A percentile compares a stretch with the other conserved stretches of the same genome.
phyloP scores from a whole-genome alignment of 2,888 invertebrate genomes.

The Calameuta pallipes region DNA sequence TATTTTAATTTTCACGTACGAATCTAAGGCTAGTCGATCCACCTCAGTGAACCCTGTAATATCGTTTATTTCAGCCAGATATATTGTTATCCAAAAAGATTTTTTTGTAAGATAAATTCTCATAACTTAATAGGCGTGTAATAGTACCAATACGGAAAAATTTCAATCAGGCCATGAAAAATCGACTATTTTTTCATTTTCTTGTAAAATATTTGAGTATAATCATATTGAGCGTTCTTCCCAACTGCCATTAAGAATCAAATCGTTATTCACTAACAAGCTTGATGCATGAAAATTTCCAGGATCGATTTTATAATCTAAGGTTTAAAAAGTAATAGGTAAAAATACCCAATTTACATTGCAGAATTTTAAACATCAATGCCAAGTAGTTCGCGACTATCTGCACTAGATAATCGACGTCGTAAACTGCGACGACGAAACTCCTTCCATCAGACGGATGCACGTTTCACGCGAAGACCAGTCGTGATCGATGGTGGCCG shows the following conservation, averaged over 20 bases:
- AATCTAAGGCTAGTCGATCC: neutral
- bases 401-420: constrained; percentile 58
- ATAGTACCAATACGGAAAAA: neutral
- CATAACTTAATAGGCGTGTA: neutral
- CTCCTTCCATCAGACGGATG: constrained; percentile 66
- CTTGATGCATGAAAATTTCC: neutral
- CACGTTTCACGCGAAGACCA: constrained; percentile 59
- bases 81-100: neutral
- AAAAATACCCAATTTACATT: neutral
- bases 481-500: constrained; percentile 59
- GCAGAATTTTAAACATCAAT: constrained; percentile 48
- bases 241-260: neutral
- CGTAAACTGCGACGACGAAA: constrained; percentile 62
- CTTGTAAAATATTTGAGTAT: neutral
- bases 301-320: neutral
- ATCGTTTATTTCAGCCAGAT: neutral
- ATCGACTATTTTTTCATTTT: neutral
- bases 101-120: neutral
- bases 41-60: neutral
- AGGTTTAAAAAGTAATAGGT: neutral
- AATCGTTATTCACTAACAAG: neutral
- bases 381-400: constrained; percentile 60
- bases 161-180: neutral
- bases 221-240: neutral
- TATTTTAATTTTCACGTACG: neutral